phyloP scores from a whole-genome alignment of 2,888 invertebrate genomes.

The Drosophila paramelanica region DNA sequence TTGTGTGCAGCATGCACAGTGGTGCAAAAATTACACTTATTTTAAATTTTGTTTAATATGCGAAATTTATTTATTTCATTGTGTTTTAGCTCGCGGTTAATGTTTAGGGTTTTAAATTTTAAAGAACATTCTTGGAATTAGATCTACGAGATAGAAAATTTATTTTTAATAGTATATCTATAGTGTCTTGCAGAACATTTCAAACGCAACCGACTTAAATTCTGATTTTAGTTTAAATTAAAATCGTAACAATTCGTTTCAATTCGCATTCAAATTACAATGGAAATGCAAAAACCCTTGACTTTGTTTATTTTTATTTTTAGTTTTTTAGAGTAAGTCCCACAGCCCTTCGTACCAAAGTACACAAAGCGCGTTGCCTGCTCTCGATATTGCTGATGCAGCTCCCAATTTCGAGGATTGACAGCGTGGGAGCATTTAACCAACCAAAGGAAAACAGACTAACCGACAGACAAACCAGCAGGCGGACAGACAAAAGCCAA shows the following conservation, averaged over 20 bases:
- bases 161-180: too few species aligned
- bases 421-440: slow-evolving; percentile 73
- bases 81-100: too few species aligned
- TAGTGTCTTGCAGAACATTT: too few species aligned
- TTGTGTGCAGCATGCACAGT: slow-evolving; percentile 19
- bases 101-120: too few species aligned
- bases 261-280: slow-evolving; percentile 17
- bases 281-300: slow-evolving; percentile 25
- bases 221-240: slow-evolving; percentile 29
- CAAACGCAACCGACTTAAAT: neutral
- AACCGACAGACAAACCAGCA: slow-evolving; percentile 14
- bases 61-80: neutral
- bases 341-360: slow-evolving; percentile 10
- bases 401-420: slow-evolving; percentile 69
- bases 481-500: slow-evolving; percentile 4
- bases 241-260: slow-evolving; percentile 6
- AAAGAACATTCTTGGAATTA: too few species aligned
- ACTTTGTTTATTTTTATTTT: neutral
- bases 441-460: slow-evolving; percentile 42
- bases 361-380: slow-evolving; percentile 12
- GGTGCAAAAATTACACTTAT: neutral
- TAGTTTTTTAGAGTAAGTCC: slow-evolving; percentile 5
- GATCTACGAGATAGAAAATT: too few species aligned
- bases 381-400: slow-evolving; percentile 36
- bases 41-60: neutral